Percentiles rank a stretch among this genome's conserved stretches.
phyloP scores from a whole-genome alignment of 2,888 invertebrate genomes.

The Atrina japonica region DNA sequence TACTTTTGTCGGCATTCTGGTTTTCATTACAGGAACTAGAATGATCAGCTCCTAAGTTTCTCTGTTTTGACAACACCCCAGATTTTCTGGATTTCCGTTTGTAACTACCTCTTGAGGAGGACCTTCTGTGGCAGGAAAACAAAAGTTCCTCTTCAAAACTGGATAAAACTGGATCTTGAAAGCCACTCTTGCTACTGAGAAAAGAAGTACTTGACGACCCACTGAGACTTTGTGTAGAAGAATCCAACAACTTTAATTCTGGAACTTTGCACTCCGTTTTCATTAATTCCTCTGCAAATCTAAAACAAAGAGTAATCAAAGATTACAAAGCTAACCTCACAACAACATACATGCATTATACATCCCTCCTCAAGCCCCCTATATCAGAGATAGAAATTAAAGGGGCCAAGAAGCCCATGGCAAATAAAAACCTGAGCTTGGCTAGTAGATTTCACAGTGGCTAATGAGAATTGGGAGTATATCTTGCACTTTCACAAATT shows the following conservation, averaged over 20 bases:
- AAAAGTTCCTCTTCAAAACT: conserved; percentile 71
- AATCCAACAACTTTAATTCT: conserved; percentile 58
- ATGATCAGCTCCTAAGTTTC: background rate
- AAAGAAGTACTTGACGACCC: conserved; percentile 65
- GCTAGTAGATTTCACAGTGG: too few species aligned
- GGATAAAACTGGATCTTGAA: conserved; percentile 66
- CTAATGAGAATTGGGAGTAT: too few species aligned
- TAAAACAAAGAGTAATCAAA: too few species aligned
- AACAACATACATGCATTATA: too few species aligned
- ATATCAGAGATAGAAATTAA: too few species aligned
- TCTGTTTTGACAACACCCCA: background rate
- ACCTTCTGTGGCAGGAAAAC: conserved; percentile 49
- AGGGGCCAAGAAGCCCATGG: too few species aligned
- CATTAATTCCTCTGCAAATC: conserved; percentile 76
- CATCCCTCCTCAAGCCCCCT: too few species aligned
- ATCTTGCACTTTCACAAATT: too few species aligned
- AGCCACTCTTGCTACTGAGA: conserved; percentile 70
- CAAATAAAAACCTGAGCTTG: too few species aligned
- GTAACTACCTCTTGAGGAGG: conserved; percentile 36
- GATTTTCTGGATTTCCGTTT: conserved; percentile 16
- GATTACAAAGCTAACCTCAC: too few species aligned
- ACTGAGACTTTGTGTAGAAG: conserved; percentile 60
- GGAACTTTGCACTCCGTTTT: conserved; percentile 70
- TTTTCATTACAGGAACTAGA: conserved; percentile 9
- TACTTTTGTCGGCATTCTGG: conserved; percentile 5